Evolutionary conservation across 2,888 invertebrate genomes (phyloP).

Genomic region (Phanerotoma sp.): DNA sequence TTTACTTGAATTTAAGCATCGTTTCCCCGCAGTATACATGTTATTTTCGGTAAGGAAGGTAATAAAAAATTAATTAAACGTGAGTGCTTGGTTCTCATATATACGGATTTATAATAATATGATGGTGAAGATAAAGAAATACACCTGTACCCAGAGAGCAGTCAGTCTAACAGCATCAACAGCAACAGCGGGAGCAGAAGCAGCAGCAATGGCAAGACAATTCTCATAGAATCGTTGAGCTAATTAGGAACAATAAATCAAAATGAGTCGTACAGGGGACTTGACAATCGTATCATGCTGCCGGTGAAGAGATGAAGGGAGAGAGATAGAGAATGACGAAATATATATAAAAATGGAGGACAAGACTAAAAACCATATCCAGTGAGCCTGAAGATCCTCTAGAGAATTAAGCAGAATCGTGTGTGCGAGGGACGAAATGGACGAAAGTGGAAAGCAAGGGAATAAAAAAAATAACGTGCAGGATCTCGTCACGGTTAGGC

Average conservation of each 20-base stretch:
- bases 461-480: conserved; percentile 15
- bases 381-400: conserved; percentile 27
- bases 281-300: conserved; percentile 21
- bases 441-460: conserved; percentile 20
- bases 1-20: no score
- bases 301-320: conserved; percentile 17
- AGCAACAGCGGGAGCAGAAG: no score
- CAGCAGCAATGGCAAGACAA: conserved; percentile 18
- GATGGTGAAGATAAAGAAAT: conserved; percentile 4
- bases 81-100: no score
- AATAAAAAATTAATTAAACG: no score
- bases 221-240: conserved; percentile 45
- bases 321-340: conserved; percentile 5
- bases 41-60: no score
- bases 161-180: no score
- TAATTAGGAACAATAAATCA: conserved; percentile 52
- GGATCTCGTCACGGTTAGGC: conserved; percentile 38
- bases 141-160: background rate
- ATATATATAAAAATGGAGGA: conserved; percentile 11
- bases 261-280: conserved; percentile 33
- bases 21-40: no score
- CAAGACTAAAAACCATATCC: conserved; percentile 16
- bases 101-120: no score
- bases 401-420: conserved; percentile 30
- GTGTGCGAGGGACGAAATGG: conserved; percentile 10